phyloP scores from a whole-genome alignment of 1,140 invertebrate genomes.

The Glossosoma conforme region DNA sequence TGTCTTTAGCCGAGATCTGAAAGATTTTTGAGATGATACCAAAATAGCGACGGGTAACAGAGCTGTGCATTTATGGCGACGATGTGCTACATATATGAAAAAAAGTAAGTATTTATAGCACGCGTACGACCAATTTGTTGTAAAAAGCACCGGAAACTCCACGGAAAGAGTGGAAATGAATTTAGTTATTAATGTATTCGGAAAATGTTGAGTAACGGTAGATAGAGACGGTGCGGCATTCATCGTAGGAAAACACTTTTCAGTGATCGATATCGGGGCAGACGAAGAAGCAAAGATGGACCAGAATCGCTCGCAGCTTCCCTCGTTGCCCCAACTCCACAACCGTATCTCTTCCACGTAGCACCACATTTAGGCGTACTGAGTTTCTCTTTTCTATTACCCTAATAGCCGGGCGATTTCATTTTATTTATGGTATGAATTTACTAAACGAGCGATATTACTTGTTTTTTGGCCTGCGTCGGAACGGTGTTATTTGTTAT shows the following conservation, averaged over 20 bases:
- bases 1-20: no score
- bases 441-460: constrained; percentile 33
- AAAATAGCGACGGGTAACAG: no score
- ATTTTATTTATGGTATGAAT: constrained; percentile 33
- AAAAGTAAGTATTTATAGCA: no score
- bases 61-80: no score
- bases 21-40: no score
- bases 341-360: constrained; percentile 28
- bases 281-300: neutral
- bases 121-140: no score
- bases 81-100: no score
- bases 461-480: constrained; percentile 32
- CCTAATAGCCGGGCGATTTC: constrained; percentile 33
- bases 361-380: constrained; percentile 24
- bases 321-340: constrained; percentile 15
- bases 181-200: no score
- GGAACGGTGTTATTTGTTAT: constrained; percentile 32
- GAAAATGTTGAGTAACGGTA: no score
- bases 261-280: constrained; percentile 27
- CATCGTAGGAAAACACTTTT: constrained; percentile 26
- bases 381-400: constrained; percentile 33
- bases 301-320: constrained; percentile 2
- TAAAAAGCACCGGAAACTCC: no score
- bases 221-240: no score
- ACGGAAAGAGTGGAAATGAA: no score